Evolutionary conservation across 2,888 invertebrate genomes (phyloP).

Genomic region (Physocephala rufipes): DNA sequence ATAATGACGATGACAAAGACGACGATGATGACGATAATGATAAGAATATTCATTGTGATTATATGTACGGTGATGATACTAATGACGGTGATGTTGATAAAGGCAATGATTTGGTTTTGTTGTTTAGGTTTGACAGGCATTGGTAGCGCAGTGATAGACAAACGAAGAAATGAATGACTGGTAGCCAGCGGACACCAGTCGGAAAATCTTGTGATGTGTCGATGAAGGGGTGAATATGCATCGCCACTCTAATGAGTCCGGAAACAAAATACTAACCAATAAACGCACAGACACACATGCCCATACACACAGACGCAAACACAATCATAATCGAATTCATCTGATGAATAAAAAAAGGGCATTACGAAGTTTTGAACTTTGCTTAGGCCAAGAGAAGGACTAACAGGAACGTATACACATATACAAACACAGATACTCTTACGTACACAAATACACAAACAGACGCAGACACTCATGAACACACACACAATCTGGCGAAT

Average conservation of each 20-base stretch:
- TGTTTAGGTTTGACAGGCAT: background rate
- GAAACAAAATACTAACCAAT: background rate
- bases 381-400: conserved; percentile 30
- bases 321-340: background rate
- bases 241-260: background rate
- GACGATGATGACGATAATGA: conserved; percentile 8
- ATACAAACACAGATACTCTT: background rate
- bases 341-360: background rate
- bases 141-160: background rate
- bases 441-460: background rate
- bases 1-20: background rate
- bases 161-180: too few species aligned
- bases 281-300: conserved; percentile 9
- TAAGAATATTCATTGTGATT: too few species aligned
- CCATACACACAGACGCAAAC: background rate
- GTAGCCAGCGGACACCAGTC: too few species aligned
- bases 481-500: background rate
- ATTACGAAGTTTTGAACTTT: conserved; percentile 27
- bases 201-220: too few species aligned
- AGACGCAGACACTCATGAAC: background rate
- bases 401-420: too few species aligned
- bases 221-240: background rate
- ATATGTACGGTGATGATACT: background rate
- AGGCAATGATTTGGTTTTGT: too few species aligned
- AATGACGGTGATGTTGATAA: conserved; percentile 5